phyloP scores from a whole-genome alignment of 2,888 invertebrate genomes.

The Phengaris arion region DNA sequence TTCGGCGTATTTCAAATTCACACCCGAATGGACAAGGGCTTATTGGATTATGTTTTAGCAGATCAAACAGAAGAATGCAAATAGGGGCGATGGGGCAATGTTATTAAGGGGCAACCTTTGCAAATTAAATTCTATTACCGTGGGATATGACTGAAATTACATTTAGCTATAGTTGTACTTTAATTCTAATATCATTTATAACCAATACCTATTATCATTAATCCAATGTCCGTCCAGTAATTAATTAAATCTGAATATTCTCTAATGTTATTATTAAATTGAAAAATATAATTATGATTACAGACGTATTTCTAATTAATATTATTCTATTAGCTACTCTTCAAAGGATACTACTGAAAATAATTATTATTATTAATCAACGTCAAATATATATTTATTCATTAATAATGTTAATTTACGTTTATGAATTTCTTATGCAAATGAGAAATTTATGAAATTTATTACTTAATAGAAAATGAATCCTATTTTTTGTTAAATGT shows the following conservation, averaged over 20 bases:
- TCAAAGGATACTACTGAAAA: background rate
- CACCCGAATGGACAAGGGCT: conserved; percentile 57
- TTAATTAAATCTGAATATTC: background rate
- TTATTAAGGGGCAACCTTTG: conserved; percentile 36
- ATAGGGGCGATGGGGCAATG: conserved; percentile 57
- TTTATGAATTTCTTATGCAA: background rate
- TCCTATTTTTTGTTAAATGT: background rate
- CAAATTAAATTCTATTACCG: conserved; percentile 5
- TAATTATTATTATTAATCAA: background rate
- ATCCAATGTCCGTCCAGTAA: background rate
- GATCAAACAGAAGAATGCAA: conserved; percentile 63
- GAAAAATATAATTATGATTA: too few relatives aligned
- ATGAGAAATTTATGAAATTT: background rate
- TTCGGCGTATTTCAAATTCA: conserved; percentile 44
- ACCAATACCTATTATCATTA: conserved; percentile 12
- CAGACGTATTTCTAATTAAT: background rate
- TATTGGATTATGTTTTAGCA: conserved; percentile 71
- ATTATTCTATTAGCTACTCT: background rate
- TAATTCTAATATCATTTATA: conserved; percentile 16
- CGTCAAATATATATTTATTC: background rate
- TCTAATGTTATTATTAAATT: too few relatives aligned
- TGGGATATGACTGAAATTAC: background rate
- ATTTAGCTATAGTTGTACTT: background rate
- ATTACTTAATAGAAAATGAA: background rate
- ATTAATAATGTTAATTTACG: background rate